Percentiles rank a stretch among this genome's conserved stretches.
phyloP scores from a whole-genome alignment of 2,113 vertebrate genomes.

The Vulpes vulpes region DNA sequence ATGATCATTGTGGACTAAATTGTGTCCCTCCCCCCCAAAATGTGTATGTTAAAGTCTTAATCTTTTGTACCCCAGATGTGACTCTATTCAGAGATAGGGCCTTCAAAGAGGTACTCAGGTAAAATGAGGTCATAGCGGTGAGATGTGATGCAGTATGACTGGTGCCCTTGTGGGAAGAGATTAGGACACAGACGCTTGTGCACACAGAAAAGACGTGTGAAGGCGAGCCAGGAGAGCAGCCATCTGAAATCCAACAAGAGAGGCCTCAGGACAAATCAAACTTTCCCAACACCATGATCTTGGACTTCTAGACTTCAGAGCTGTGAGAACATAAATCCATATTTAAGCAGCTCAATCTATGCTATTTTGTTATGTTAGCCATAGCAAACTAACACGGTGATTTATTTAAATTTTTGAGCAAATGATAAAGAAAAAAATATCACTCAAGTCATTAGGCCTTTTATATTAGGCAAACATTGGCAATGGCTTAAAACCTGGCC shows the following conservation, averaged over 20 bases:
- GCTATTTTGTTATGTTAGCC: neutral
- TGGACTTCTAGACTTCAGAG: neutral
- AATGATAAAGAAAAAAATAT: neutral
- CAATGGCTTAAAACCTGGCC: neutral
- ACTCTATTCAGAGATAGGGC: neutral
- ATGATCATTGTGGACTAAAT: neutral
- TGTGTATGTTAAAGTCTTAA: neutral
- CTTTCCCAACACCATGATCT: neutral
- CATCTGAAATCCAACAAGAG: neutral
- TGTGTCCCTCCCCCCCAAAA: neutral
- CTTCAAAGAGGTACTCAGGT: neutral
- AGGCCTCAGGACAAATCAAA: neutral
- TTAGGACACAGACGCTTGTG: neutral
- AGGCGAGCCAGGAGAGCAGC: accelerated
- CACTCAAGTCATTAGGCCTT: neutral
- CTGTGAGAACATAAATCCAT: neutral
- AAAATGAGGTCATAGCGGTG: neutral
- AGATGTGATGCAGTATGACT: neutral
- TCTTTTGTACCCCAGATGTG: neutral
- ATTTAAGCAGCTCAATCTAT: neutral
- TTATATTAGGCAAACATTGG: neutral
- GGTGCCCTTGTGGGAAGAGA: neutral
- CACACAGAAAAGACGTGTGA: neutral
- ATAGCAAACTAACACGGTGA: neutral
- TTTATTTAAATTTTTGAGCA: neutral